Evolutionary conservation across 2,888 invertebrate species (phyloP), one percentile per base, ranked within the genome.

Genomic region (Scotopteryx bipunctaria): DNA sequence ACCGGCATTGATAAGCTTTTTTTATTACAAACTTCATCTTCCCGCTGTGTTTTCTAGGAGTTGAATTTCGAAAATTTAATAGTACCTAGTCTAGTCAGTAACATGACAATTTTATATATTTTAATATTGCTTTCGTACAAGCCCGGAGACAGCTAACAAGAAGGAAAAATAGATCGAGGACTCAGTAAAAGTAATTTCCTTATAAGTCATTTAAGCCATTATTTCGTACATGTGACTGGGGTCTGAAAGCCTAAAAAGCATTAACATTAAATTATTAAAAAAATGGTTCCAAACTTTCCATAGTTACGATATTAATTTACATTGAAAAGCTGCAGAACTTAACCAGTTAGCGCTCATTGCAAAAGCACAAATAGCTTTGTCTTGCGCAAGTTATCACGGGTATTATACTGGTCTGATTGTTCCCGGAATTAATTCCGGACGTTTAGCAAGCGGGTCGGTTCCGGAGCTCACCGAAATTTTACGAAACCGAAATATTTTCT

Each of bases 401-500:
- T 25, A 38, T 49, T 49, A 49, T 46, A 11, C 44, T 37, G 16
- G 41, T 14, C 49, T 51, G 45, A 57, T 59, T 52, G 57, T 57
- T 45, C 32, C 33, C 49, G 50, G 54, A 57, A 57, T 59, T 43
- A 46, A 57, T 57, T 59, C 57, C 59, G 44, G 43, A 44, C 37
- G 38, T 59, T 56, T 42, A 37, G 29, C 37, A 9, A 45, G 19
- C 36, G 21, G 49, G 41, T 6, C 14, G 14, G n/a, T 29, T 50
- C 44, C 15, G 5, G 15, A 44, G 27, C 21, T 32, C 50, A 13
- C 25, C 33, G 5, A 38, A 42, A 35, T 41, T 5, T 25, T 27
- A 11, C 11, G 8, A 27, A 11, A 27, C 27, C 8, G 27, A 11
- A 9, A 27, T 27, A n/a, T n/a, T n/a, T n/a, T n/a, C n/a, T n/a